phyloP scores from a whole-genome alignment of 2,888 invertebrate genomes.

The Torymus aiolomorphi region DNA sequence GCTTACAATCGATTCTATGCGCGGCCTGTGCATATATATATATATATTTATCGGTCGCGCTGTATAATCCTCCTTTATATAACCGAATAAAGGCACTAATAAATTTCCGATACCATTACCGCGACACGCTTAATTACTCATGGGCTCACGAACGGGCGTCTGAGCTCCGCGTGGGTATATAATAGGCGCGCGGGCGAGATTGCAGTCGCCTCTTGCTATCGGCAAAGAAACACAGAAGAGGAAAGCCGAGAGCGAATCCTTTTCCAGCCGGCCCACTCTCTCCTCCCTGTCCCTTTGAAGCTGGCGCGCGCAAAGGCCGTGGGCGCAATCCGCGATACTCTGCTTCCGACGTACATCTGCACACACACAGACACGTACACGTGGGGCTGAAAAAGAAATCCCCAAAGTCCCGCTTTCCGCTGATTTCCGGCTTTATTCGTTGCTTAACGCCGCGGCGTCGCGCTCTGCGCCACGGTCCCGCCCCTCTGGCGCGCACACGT shows the following conservation, averaged over 20 bases:
- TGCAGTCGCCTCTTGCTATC: neutral
- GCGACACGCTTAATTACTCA: constrained; percentile 20
- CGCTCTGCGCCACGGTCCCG: neutral
- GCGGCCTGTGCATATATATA: neutral
- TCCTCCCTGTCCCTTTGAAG: constrained; percentile 26
- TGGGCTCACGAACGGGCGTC: neutral
- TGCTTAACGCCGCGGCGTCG: neutral
- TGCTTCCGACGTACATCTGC: too few relatives aligned
- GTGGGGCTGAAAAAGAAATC: too few relatives aligned
- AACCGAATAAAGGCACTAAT: neutral
- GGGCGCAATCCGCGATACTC: too few relatives aligned
- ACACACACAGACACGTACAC: too few relatives aligned
- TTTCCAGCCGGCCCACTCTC: neutral
- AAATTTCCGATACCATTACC: constrained; percentile 28
- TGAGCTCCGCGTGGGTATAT: constrained; percentile 6
- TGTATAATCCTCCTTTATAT: neutral
- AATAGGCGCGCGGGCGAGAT: neutral
- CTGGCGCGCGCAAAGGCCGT: neutral
- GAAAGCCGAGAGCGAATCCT: neutral
- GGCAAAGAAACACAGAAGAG: neutral
- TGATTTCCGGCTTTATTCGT: too few relatives aligned
- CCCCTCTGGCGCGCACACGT: neutral
- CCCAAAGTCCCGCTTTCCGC: too few relatives aligned
- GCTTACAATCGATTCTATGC: constrained; percentile 10
- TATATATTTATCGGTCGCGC: too few relatives aligned